A percentile compares a stretch with the other conserved stretches of the same genome.
phyloP scores from a whole-genome alignment of 1,140 invertebrate genomes.

The Doryteuthis pealeii region DNA sequence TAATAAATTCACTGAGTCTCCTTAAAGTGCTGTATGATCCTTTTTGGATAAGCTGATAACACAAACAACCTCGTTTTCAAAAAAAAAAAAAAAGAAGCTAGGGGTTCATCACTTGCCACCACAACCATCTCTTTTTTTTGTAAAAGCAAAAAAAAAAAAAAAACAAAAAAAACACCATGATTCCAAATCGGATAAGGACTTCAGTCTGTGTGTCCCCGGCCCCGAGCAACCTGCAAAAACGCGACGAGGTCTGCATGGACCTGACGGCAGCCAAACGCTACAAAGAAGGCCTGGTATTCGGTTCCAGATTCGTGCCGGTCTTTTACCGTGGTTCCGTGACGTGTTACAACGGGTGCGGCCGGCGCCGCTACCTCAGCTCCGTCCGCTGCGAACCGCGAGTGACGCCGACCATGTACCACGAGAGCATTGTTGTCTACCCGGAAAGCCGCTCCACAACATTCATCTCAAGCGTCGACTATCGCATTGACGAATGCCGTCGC shows the following conservation, averaged over 20 bases:
- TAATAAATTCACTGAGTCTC: too few relatives aligned
- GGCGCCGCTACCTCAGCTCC: conserved; percentile 36
- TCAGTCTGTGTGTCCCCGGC: too few relatives aligned
- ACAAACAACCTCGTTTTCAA: too few relatives aligned
- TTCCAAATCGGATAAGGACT: too few relatives aligned
- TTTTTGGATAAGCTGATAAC: too few relatives aligned
- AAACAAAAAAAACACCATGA: too few relatives aligned
- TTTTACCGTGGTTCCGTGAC: conserved; percentile 35
- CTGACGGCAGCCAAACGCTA: conserved; percentile 32
- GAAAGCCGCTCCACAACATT: conserved; percentile 33
- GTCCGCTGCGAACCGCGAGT: conserved; percentile 44
- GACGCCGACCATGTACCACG: conserved; percentile 32
- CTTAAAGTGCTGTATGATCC: too few relatives aligned
- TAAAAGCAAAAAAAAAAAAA: too few relatives aligned
- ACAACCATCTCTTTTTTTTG: too few relatives aligned
- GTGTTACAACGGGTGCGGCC: conserved; percentile 31
- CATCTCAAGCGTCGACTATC: conserved; percentile 34
- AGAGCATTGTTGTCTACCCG: conserved; percentile 36
- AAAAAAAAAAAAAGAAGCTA: too few relatives aligned
- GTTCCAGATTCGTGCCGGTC: conserved; percentile 33
- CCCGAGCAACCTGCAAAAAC: conserved; percentile 32
- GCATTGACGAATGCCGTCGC: conserved; percentile 39
- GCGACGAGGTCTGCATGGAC: conserved; percentile 25
- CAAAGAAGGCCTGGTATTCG: conserved; percentile 35
- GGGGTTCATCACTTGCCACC: too few relatives aligned